A percentile compares a stretch with the other conserved stretches of the same genome.
Evolutionary conservation across 2,888 invertebrate species (phyloP).

Genomic region (Colletes collaris): DNA sequence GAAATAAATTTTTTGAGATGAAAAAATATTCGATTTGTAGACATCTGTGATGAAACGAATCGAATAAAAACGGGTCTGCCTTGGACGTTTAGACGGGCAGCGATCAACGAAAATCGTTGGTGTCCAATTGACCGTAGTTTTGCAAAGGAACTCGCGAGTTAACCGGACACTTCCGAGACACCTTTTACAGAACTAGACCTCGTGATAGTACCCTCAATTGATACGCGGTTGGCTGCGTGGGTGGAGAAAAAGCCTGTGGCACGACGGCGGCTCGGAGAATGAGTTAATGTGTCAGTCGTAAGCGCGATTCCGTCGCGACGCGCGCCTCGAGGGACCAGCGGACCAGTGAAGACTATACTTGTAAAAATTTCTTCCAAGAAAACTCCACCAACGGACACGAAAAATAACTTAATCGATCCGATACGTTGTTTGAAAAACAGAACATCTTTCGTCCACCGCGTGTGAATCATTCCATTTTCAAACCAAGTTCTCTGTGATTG

Average conservation of each 20-base stretch:
- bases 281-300: conserved; percentile 75
- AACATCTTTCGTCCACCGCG: background rate
- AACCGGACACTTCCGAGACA: conserved; percentile 55
- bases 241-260: conserved; percentile 67
- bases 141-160: conserved; percentile 48
- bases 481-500: background rate
- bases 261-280: conserved; percentile 63
- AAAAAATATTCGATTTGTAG: no score
- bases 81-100: background rate
- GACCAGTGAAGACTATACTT: background rate
- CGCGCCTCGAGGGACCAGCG: conserved; percentile 45
- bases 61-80: background rate
- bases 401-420: background rate
- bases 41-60: no score
- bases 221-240: conserved; percentile 62
- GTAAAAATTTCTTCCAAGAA: background rate
- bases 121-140: conserved; percentile 38
- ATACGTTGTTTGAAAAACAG: background rate
- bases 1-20: no score
- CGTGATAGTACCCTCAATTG: conserved; percentile 58
- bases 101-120: conserved; percentile 25
- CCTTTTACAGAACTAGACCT: conserved; percentile 56
- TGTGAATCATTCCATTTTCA: background rate
- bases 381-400: no score
- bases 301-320: conserved; percentile 78